phyloP scores from a whole-genome alignment of 2,797 vertebrate species.

The Hirundo rustica region DNA sequence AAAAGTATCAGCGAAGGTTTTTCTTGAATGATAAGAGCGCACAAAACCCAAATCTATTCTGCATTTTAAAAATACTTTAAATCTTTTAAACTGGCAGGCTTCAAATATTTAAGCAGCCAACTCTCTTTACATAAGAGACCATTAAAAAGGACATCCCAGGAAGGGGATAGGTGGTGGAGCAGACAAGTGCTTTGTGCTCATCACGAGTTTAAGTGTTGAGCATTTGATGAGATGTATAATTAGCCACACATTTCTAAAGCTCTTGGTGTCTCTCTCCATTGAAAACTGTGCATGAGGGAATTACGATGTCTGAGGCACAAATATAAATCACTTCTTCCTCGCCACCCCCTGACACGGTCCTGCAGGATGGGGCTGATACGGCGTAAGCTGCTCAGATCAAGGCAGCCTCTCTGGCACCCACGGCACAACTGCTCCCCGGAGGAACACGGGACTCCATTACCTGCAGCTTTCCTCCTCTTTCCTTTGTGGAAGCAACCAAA shows the following conservation, averaged over 20 bases:
- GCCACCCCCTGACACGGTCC: not conserved
- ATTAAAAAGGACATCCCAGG: slow-evolving; percentile 43
- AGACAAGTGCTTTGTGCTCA: slow-evolving; percentile 65
- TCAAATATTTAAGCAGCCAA: slow-evolving; percentile 49
- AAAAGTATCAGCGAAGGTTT: slow-evolving; percentile 32
- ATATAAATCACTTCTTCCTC: slow-evolving; percentile 18
- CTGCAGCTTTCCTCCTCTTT: not conserved
- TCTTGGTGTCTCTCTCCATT: slow-evolving; percentile 52
- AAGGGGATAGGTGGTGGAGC: slow-evolving; percentile 30
- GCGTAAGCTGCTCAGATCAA: not conserved
- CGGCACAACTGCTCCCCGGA: not conserved
- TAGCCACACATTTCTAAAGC: slow-evolving; percentile 61
- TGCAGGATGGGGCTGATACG: not conserved
- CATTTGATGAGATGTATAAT: slow-evolving; percentile 69
- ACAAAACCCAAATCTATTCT: not conserved
- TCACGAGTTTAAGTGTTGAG: slow-evolving; percentile 38
- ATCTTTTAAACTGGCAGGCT: slow-evolving; percentile 48
- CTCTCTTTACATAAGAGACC: slow-evolving; percentile 45
- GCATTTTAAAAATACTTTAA: slow-evolving; percentile 40
- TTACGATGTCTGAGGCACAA: slow-evolving; percentile 59
- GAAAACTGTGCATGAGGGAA: slow-evolving; percentile 43
- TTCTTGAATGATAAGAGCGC: slow-evolving; percentile 36
- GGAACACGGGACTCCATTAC: not conserved
- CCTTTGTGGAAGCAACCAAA: not conserved
- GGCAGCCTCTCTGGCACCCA: not conserved